Percentiles rank a stretch among this genome's conserved stretches.
Conservation (phyloP, 2,797 vertebrate genomes). For the Xyrichtys novacula region DNA sequence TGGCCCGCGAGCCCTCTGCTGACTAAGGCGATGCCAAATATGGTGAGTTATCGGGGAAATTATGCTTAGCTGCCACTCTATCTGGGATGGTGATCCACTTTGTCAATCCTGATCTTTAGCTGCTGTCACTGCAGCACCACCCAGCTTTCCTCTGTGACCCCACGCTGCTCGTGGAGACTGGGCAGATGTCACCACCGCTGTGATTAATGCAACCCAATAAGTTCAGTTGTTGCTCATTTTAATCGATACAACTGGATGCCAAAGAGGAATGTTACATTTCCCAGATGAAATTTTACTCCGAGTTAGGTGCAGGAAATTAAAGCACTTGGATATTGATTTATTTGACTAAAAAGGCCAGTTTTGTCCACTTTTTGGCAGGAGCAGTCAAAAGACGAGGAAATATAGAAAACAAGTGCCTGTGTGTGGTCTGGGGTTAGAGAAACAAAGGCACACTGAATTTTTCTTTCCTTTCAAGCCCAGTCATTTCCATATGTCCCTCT, state of each 20-base stretch:
- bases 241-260: slow-evolving; percentile 53
- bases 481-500: slow-evolving; percentile 83
- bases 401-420: background rate
- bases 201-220: slow-evolving; percentile 59
- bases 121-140: slow-evolving; percentile 66
- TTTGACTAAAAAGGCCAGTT: slow-evolving; percentile 11
- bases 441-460: slow-evolving; percentile 59
- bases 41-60: slow-evolving; percentile 75
- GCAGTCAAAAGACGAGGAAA: background rate
- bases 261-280: slow-evolving; percentile 36
- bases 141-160: slow-evolving; percentile 49
- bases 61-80: slow-evolving; percentile 70
- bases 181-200: slow-evolving; percentile 38
- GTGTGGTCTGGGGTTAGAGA: slow-evolving; percentile 57
- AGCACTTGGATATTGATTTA: slow-evolving; percentile 7
- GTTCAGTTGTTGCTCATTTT: slow-evolving; percentile 25
- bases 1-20: slow-evolving; percentile 75
- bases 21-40: slow-evolving; percentile 80
- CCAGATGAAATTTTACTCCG: slow-evolving; percentile 15
- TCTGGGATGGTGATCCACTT: slow-evolving; percentile 73
- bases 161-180: slow-evolving; percentile 20
- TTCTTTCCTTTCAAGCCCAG: slow-evolving; percentile 59
- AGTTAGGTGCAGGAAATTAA: slow-evolving; percentile 11
- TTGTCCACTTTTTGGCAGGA: slow-evolving; percentile 2
- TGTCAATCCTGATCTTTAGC: slow-evolving; percentile 78